Percentiles rank a stretch among this genome's conserved stretches.
Conservation (phyloP, 1,140 invertebrate genomes). For the Cydia splendana region DNA sequence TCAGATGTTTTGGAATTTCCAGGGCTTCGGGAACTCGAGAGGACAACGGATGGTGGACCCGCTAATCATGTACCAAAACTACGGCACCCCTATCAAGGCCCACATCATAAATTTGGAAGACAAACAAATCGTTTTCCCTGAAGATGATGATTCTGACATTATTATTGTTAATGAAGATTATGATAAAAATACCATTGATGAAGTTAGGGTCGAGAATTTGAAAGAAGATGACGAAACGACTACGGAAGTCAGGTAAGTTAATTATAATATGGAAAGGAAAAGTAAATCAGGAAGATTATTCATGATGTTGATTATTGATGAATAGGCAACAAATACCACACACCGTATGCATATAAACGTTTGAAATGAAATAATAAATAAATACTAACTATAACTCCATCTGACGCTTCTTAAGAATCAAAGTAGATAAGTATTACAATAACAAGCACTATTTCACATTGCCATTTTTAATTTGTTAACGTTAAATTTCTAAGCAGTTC, state of each 20-base stretch:
- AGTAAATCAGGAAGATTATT: too few relatives aligned
- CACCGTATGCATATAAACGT: too few relatives aligned
- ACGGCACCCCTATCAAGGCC: conserved; percentile 54
- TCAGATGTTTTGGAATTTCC: conserved; percentile 87
- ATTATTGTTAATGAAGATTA: conserved; percentile 74
- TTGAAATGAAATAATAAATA: too few relatives aligned
- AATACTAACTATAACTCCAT: too few relatives aligned
- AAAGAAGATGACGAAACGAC: conserved; percentile 55
- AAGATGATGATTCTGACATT: conserved; percentile 73
- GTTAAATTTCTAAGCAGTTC: too few relatives aligned
- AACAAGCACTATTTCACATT: too few relatives aligned
- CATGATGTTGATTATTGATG: too few relatives aligned
- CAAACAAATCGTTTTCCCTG: conserved; percentile 70
- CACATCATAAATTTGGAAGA: conserved; percentile 60
- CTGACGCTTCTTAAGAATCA: too few relatives aligned
- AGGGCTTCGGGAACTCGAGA: conserved; percentile 83
- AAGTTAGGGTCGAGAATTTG: conserved; percentile 46
- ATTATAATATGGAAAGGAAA: background rate
- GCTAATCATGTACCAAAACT: conserved; percentile 69
- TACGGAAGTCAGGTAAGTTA: conserved; percentile 47
- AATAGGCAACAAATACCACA: too few relatives aligned
- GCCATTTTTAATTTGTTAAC: too few relatives aligned
- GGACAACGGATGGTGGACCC: conserved; percentile 72
- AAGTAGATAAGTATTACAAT: too few relatives aligned
- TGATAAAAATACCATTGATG: conserved; percentile 56